Base-by-base conservation (phyloP, 1,140 invertebrate species). In the Phthorimaea operculella region DNA sequence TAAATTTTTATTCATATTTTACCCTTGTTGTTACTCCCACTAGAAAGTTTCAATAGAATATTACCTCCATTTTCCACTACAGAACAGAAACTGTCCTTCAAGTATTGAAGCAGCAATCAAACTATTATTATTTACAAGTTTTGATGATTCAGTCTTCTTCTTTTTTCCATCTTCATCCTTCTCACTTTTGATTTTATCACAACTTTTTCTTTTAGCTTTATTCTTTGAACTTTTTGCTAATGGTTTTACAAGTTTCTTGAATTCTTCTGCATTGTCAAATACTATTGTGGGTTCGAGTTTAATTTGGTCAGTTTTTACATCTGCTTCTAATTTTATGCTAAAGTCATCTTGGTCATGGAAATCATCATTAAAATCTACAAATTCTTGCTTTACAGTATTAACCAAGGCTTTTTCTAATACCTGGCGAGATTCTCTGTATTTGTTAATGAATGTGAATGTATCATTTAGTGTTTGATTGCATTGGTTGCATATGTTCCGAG, bases 11-110 rank as follows among this genome's bases (percentile, higher is more conserved):
- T n/a, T n/a, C n/a, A n/a, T n/a, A n/a, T n/a, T n/a, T n/a, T n/a
- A n/a, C n/a, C n/a, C n/a, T n/a, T n/a, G n/a, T n/a, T n/a, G n/a
- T n/a, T n/a, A n/a, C n/a, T n/a, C n/a, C n/a, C n/a, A n/a, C n/a
- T n/a, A n/a, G n/a, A n/a, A n/a, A n/a, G n/a, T 28, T 28, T 28
- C 2, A 28, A 28, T 28, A 28, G 2, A 39, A 12, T 39, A 39
- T 80, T 79, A 83, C 79, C 79, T 76, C 78, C 78, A 81, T 64
- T 66, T 62, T 57, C 72, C 70, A 48, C 75, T 75, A 60, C 61
- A 70, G 74, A 75, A 83, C 14, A 58, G 12, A 69, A 75, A 83
- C 58, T 74, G 69, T 28, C 72, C 74, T 67, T 81, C 78, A 59
- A 81, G 52, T 59, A 83, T 70, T 21, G 76, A 79, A 54, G 70